These are phyloP conservation scores for Antennarius striatus DNA, from an alignment of 2,113 vertebrate genomes.

Conservation along the genomic window DNA sequence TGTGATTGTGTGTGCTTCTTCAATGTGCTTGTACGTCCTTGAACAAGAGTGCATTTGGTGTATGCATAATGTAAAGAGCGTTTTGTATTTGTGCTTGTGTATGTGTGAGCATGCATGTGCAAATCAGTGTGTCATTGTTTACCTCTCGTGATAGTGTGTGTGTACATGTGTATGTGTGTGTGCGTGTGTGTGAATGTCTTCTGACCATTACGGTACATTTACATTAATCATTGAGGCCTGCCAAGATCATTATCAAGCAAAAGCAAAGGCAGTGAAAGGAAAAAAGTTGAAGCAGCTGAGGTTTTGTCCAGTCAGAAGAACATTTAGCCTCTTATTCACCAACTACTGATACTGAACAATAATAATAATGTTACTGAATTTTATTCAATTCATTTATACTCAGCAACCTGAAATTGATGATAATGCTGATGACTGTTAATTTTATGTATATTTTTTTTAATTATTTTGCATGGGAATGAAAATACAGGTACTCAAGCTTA, in stretches of 20 bases:
- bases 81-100: constrained; percentile 7
- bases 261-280: constrained; percentile 44
- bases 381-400: neutral
- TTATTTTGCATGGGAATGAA: too few species aligned
- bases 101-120: neutral
- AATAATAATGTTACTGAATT: neutral
- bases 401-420: too few species aligned
- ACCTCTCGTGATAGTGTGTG: neutral
- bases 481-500: too few species aligned
- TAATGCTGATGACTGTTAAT: too few species aligned
- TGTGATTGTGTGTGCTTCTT: neutral
- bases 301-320: constrained; percentile 18
- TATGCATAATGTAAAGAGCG: neutral
- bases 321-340: constrained; percentile 21
- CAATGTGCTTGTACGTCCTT: constrained; percentile 1
- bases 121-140: too few species aligned
- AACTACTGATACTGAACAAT: neutral
- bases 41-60: neutral
- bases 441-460: too few species aligned
- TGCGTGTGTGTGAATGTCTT: constrained; percentile 32
- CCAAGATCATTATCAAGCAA: constrained; percentile 64
- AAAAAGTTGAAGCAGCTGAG: constrained; percentile 22
- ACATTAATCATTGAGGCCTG: constrained; percentile 66
- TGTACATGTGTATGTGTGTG: neutral
- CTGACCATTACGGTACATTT: constrained; percentile 64